Evolutionary conservation across 1,140 invertebrate genomes (phyloP), one percentile per base, ranked within the genome.

Genomic region (Psilanteris sp.): DNA sequence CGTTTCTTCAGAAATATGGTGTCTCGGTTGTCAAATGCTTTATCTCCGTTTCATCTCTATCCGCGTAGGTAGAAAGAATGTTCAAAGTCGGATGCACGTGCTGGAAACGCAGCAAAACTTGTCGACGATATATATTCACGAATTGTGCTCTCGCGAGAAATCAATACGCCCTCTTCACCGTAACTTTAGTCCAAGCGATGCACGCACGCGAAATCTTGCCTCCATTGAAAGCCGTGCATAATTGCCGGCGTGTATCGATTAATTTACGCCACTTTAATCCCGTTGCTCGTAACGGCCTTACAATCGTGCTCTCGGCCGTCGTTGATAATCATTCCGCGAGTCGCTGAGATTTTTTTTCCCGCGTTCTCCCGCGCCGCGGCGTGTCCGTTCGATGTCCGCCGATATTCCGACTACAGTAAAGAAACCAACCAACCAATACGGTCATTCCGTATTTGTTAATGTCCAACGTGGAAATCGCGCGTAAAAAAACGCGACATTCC

Each of bases 31-130:
- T 59, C 70, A 74, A 67, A 67, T 61, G 37, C 55, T 75, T 75
- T 67, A 75, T 62, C 62, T 55, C 32, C 48, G 71, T 75, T 75
- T 75, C 71, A 62, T 62, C 48, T 75, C 62, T 74, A 74, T 67
- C 68, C 68, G 32, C 52, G n/a, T 3, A 39, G 46, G 16, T 32
- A 16, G 62, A 62, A 68, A 67, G 59, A 66, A 74, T 61, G 70
- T 74, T 66, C 34, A 54, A 55, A 67, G 62, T 68, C 71, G 62
- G 57, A 68, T 61, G 62, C 72, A 75, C 68, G 52, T 73, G 50
- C 52, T 64, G 20, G 32, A 32, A 64, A 43, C 57, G 26, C 39
- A n/a, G 39, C 29, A 34, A 59, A 61, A 52, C 57, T 73, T 55
- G 46, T 14, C 52, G 34, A 29, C 37, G 61, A 74, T 67, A 66